Percentiles rank a stretch among this genome's conserved stretches.
These are phyloP conservation scores for Orthosia cruda DNA, from an alignment of 2,888 invertebrate species.

Conservation along the genomic window DNA sequence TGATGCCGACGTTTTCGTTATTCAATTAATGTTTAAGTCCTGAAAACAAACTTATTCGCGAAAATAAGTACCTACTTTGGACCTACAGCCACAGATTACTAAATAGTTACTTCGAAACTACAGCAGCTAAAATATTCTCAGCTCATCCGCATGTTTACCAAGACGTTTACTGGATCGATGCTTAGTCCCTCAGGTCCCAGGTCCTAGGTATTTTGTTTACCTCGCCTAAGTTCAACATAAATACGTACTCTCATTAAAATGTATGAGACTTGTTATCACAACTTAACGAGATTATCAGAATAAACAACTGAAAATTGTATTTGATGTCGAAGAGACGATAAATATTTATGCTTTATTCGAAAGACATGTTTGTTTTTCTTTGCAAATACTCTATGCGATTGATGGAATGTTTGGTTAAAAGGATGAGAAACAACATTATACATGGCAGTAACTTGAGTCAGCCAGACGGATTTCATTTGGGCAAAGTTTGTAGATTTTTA, in stretches of 20 bases:
- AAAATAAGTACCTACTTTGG: background rate
- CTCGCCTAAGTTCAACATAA: slow-evolving; percentile 15
- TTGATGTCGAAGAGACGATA: slow-evolving; percentile 47
- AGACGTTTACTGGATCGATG: slow-evolving; percentile 20
- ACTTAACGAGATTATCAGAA: slow-evolving; percentile 40
- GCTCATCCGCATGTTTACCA: slow-evolving; percentile 14
- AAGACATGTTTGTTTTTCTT: slow-evolving; percentile 35
- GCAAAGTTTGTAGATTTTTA: background rate
- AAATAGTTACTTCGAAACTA: too few species aligned
- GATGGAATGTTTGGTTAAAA: background rate
- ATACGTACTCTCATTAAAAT: slow-evolving; percentile 62
- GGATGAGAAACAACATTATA: background rate
- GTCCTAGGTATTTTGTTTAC: slow-evolving; percentile 58
- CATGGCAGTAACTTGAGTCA: background rate
- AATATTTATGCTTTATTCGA: slow-evolving; percentile 39
- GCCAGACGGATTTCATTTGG: background rate
- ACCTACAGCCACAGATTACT: too few species aligned
- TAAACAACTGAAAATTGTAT: slow-evolving; percentile 58
- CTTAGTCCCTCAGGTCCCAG: slow-evolving; percentile 19
- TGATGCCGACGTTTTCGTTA: too few species aligned
- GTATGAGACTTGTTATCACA: slow-evolving; percentile 58
- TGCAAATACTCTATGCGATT: slow-evolving; percentile 12
- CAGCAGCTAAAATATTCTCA: slow-evolving; percentile 9
- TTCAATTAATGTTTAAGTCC: background rate
- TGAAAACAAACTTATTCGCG: background rate